Base-by-base conservation (phyloP, 2,113 vertebrate species). In the Engraulis encrasicolus region DNA sequence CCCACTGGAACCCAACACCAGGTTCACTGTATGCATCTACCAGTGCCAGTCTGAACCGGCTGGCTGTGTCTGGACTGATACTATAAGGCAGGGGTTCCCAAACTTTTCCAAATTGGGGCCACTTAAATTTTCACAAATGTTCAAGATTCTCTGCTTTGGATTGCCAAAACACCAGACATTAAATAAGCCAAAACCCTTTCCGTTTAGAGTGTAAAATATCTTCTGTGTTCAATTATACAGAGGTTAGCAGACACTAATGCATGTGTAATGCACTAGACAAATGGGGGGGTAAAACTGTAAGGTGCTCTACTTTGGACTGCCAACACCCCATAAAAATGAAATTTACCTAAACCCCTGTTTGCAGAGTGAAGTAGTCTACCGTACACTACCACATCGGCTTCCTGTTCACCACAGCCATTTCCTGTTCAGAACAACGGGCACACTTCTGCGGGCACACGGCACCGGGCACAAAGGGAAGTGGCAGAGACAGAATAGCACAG, bases 361-460 rank as follows among this genome's bases (percentile, higher is more conserved):
- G 40, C 3, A 85, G 71, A 86, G 80, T 79, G 52, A 50, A n/a
- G 66, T 45, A 23, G 61, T 81, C 85, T 74, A 74, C 23, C 23
- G 77, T 54, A 27, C 50, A n/a, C n/a, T n/a, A 23, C 58, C 50
- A 78, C 36, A 52, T 84, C 87, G 87, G 87, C 91, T 91, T 94
- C 91, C 93, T 91, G 82, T 88, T 79, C 89, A 23, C 58, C 50
- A 78, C 36, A 52, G 85, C 87, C 87, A 88, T 91, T 91, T 94
- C 91, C 93, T 91, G 82, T 88, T 79, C 89, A 31, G 17, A 84
- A 81, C 85, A 58, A 48, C 85, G n/a, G n/a, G 78, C 82, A 83
- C 34, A 45, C 81, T 81, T 20, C 49, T 52, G 38, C 31, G 61
- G 77, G 61, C 37, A 38, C 45, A 45, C 71, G 58, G 71, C 81